Evolutionary conservation across 2,888 invertebrate genomes (phyloP), one percentile per base, ranked within the genome.

Genomic region (Hyalella azteca): DNA sequence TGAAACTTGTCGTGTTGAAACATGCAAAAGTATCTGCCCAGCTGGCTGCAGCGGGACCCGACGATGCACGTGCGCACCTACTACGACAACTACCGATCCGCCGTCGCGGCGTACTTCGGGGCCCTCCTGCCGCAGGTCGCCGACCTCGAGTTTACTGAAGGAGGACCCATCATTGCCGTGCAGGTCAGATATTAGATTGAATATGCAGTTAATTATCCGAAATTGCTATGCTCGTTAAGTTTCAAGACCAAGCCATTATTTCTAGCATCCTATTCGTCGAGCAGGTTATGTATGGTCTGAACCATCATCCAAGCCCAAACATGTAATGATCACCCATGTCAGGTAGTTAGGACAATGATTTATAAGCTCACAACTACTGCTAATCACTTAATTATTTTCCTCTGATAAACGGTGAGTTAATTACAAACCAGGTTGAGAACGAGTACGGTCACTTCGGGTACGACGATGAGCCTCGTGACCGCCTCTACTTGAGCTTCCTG

Each of bases 41-140:
- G 89, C 85, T 91, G 90, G 90, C 86, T 91, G 3, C 86, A 91
- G 54, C 86, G 89, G 45, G 89, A 90, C 83, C 88, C 89, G 0
- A 86, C 89, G 39, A 90, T 91, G 87, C 88, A 89, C 86, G 87
- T 90, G 1, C 86, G 90, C 11, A 87, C 88, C 19, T 88, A 88
- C 79, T 88, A 90, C 85, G 81, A 78, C 26, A 84, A 86, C 59
- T 84, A 79, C 78, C 45, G 78, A 50, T 15, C 5, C 7, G 73
- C 82, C 22, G 81, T 79, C 4, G 77, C 48, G 32, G 86, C 84
- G 26, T 90, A 88, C 86, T 89, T 89, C 81, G 85, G 86, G 45
- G 85, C 88, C 73, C 86, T 90, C 0, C 84, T 90, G 2, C 88
- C 88, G 4, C 84, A 86, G 45, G 86, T 90, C 0, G 39, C 85